phyloP scores from a whole-genome alignment of 2,113 vertebrate species.

The Chionis minor region DNA sequence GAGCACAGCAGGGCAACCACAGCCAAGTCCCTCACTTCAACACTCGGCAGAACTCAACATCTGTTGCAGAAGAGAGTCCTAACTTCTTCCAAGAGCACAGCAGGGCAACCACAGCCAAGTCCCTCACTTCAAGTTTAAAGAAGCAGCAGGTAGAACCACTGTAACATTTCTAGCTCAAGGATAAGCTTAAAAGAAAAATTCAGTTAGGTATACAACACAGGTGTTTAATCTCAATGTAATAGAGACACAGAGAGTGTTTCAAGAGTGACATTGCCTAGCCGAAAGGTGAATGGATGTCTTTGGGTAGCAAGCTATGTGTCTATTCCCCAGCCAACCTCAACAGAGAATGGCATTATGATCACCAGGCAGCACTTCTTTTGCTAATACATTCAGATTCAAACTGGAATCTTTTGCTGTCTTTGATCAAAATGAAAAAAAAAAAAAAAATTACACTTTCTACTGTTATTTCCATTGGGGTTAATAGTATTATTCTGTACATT shows the following conservation, averaged over 20 bases:
- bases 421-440: not conserved
- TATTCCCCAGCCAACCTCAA: not conserved
- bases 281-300: not conserved
- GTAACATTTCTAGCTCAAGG: not conserved
- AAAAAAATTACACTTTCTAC: not conserved
- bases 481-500: not conserved
- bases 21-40: not conserved
- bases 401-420: not conserved
- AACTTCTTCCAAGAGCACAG: not conserved
- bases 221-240: not conserved
- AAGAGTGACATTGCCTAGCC: not conserved
- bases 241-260: not conserved
- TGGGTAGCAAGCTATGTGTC: fast-evolving
- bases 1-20: fast-evolving
- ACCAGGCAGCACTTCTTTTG: not conserved
- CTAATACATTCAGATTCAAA: not conserved
- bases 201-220: not conserved
- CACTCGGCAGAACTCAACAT: not conserved
- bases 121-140: not conserved
- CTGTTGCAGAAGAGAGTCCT: not conserved
- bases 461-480: not conserved
- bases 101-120: fast-evolving
- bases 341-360: not conserved
- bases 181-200: not conserved
- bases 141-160: not conserved